A percentile compares a stretch with the other conserved stretches of the same genome.
These are phyloP conservation scores for Pterocles orientalis DNA, from an alignment of 2,113 vertebrate species.

Conservation along the genomic window DNA sequence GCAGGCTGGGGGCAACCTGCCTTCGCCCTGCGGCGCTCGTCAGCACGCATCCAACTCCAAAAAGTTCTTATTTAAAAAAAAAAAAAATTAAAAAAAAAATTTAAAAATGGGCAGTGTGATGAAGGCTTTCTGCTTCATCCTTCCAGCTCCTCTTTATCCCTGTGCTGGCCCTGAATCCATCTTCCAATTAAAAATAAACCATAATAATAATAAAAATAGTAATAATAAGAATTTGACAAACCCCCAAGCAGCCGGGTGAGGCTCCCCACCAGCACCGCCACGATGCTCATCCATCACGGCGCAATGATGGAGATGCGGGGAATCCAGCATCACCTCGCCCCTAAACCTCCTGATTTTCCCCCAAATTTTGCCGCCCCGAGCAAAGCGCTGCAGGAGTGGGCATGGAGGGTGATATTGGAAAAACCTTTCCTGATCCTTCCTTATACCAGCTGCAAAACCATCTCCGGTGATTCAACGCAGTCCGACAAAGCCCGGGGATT, in stretches of 20 bases:
- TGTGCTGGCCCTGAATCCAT: not conserved
- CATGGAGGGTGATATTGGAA: fast-evolving
- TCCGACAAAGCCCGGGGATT: not conserved
- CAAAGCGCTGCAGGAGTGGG: not conserved
- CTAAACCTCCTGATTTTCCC: not conserved
- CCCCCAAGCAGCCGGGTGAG: not conserved
- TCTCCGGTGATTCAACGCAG: fast-evolving
- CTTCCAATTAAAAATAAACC: not conserved
- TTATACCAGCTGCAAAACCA: not conserved
- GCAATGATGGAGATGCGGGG: fast-evolving
- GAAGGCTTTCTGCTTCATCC: not conserved
- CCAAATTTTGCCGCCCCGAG: not conserved
- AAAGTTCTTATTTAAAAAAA: not conserved
- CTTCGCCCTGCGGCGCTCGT: fast-evolving
- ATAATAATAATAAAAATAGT: not conserved
- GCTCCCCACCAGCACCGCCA: not conserved
- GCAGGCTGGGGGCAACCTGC: not conserved
- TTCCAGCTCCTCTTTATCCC: not conserved
- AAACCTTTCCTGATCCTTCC: not conserved
- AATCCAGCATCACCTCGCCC: not conserved
- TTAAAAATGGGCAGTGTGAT: not conserved
- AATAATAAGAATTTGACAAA: not conserved
- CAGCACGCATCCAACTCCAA: fast-evolving
- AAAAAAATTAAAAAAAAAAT: not conserved
- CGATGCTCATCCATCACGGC: not conserved